Percentiles rank a stretch among this genome's conserved stretches.
phyloP scores from a whole-genome alignment of 2,797 vertebrate species.

The Mormyrus proboscirostris region DNA sequence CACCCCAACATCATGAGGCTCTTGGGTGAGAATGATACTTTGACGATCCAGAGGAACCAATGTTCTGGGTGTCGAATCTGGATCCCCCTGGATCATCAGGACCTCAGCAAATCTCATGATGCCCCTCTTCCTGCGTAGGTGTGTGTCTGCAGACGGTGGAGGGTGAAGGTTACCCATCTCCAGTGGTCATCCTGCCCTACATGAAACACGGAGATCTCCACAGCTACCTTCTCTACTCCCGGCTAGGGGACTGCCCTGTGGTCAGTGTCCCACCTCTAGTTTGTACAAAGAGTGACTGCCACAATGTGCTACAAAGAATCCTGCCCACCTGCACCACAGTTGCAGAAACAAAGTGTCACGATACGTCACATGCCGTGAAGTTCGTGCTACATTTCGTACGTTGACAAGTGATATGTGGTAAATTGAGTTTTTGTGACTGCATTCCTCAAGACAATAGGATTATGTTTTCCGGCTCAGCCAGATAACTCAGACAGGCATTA shows the following conservation, averaged over 20 bases:
- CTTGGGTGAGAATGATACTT: constrained; percentile 58
- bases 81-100: not conserved
- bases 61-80: not conserved
- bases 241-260: constrained; percentile 79
- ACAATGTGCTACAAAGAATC: not conserved
- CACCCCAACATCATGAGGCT: constrained; percentile 86
- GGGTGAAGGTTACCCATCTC: constrained; percentile 82
- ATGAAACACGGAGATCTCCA: constrained; percentile 92
- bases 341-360: not conserved
- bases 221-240: constrained; percentile 84
- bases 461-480: not conserved
- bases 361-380: not conserved
- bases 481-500: not conserved
- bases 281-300: not conserved
- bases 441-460: not conserved
- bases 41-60: not conserved
- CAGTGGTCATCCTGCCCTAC: constrained; percentile 85
- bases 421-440: not conserved
- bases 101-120: not conserved
- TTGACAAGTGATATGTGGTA: not conserved
- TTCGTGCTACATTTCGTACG: not conserved
- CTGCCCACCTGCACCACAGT: not conserved
- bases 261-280: constrained; percentile 51
- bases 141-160: constrained; percentile 88
- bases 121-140: constrained; percentile 52